A percentile compares a stretch with the other conserved stretches of the same genome.
These are phyloP conservation scores for Talpa occidentalis DNA, from an alignment of 2,113 vertebrate genomes.

Conservation along the genomic window DNA sequence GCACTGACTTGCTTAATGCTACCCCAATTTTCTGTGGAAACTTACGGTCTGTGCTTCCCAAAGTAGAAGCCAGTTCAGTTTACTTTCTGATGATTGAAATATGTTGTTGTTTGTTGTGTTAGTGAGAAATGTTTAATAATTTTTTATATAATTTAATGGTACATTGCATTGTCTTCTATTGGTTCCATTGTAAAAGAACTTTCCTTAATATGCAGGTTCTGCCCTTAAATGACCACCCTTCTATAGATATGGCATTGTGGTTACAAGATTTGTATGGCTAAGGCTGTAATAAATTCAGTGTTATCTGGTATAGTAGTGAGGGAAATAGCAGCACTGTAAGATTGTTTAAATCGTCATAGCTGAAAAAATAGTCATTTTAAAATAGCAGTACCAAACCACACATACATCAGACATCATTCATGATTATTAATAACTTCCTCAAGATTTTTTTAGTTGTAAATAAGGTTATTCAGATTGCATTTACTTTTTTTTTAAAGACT, in stretches of 20 bases:
- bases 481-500: conserved; percentile 27
- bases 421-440: conserved; percentile 58
- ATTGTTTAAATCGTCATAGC: conserved; percentile 34
- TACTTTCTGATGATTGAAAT: conserved; percentile 37
- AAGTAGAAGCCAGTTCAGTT: not conserved
- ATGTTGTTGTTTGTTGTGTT: conserved; percentile 13
- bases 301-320: conserved; percentile 38
- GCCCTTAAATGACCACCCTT: conserved; percentile 31
- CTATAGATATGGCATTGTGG: not conserved
- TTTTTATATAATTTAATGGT: conserved; percentile 53
- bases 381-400: conserved; percentile 47
- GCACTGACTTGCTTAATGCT: conserved; percentile 10
- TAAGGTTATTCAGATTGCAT: conserved; percentile 42
- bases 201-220: conserved; percentile 15
- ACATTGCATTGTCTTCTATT: not conserved
- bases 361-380: conserved; percentile 52
- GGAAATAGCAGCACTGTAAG: conserved; percentile 36
- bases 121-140: conserved; percentile 4
- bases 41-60: not conserved
- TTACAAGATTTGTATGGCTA: conserved; percentile 39
- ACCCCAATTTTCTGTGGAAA: conserved; percentile 52
- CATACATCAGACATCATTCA: not conserved
- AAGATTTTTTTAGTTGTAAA: conserved; percentile 44
- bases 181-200: conserved; percentile 16
- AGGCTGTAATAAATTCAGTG: conserved; percentile 15